Base-by-base conservation (phyloP, 2,888 invertebrate species). In the Macroteleia sp. region DNA sequence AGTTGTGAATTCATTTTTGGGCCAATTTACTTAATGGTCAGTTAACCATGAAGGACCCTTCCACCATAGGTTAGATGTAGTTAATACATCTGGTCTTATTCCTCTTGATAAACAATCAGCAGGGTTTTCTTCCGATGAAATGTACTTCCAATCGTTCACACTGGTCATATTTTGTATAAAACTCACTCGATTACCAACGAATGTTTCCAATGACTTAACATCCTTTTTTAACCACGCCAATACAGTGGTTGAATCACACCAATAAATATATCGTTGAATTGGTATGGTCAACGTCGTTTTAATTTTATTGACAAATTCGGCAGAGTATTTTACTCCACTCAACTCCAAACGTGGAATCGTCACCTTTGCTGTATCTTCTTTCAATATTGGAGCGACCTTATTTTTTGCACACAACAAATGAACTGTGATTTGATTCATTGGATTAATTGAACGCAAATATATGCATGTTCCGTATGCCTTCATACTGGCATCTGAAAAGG, bases 181-280 rank as follows among this genome's bases (percentile, higher is more conserved):
- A 42, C 4, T 30, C 30, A 59, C 59, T 19, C 59, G 6, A 44
- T 59, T 61, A 2, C 32, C n/a, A 1, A 62, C 61, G 10, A 46
- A 62, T 1, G 36, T 39, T 4, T 22, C 10, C 17, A 34, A 46
- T 12, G 14, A 9, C 10, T 20, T 4, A 6, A 81, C 71, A 6
- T 64, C 44, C 1, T 52, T 64, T 32, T 48, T 67, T 25, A 85
- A 66, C 84, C 85, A 86, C 9, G 71, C 22, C 16, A 82, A 34
- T 0, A 71, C 62, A 1, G 84, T 80, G n/a, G 59, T 79, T 2
- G 84, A 85, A 34, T 85, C 83, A 3, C 78, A 48, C 79, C 83
- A 85, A 12, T 39, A 82, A 71, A 39, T 61, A 8, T n/a, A 39
- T 19, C 42, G 3, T 12, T 59, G n/a, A n/a, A 79, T 36, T 1